phyloP scores from a whole-genome alignment of 2,113 vertebrate species.

The Catharus fuscescens region DNA sequence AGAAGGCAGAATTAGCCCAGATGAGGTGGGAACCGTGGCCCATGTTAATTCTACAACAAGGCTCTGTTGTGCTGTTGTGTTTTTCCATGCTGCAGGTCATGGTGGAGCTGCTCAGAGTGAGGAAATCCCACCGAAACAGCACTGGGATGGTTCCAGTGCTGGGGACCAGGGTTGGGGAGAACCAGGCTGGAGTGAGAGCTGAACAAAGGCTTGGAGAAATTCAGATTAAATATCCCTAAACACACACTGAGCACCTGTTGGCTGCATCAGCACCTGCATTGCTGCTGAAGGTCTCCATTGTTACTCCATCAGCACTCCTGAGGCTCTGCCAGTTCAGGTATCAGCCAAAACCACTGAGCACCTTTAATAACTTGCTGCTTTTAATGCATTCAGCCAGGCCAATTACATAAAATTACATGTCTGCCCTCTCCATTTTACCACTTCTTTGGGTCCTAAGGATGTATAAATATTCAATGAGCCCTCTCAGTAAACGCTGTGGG shows the following conservation, averaged over 20 bases:
- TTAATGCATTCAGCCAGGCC: constrained; percentile 31
- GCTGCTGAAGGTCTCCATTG: neutral
- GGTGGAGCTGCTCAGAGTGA: accelerated
- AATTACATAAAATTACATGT: constrained; percentile 62
- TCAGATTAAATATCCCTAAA: neutral
- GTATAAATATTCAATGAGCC: constrained; percentile 11
- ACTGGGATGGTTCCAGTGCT: neutral
- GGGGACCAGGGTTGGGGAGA: neutral
- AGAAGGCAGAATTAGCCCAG: neutral
- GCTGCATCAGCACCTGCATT: constrained; percentile 38
- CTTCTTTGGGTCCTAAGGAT: constrained; percentile 14
- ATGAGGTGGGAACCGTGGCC: neutral
- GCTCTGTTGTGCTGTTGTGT: neutral
- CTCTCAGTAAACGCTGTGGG: neutral
- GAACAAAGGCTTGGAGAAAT: neutral
- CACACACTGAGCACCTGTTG: constrained; percentile 16
- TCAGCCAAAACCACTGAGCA: constrained; percentile 6
- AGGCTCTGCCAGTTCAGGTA: constrained; percentile 26
- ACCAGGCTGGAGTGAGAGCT: neutral
- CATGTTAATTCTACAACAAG: neutral
- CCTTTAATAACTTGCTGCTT: constrained; percentile 23
- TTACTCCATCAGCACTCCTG: neutral
- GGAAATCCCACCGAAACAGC: neutral
- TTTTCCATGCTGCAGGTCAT: neutral
- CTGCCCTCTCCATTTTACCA: constrained; percentile 11